Conservation (phyloP, 2,888 invertebrate species). For the Ptychoptera albimana region DNA sequence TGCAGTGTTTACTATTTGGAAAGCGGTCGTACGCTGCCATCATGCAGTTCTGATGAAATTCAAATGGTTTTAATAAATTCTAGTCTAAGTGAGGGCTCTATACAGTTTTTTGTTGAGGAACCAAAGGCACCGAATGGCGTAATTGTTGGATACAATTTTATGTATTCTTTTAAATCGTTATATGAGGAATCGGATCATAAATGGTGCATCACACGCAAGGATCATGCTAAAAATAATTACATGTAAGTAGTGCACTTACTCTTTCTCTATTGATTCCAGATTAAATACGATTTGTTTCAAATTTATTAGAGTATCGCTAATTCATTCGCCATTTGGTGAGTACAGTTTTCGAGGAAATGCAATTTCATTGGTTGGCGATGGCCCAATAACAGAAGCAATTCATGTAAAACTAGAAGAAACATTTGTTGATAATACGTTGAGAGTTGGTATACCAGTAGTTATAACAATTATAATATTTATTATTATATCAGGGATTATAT, state of each 20-base stretch:
- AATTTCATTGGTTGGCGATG: slow-evolving; percentile 41
- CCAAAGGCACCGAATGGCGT: slow-evolving; percentile 48
- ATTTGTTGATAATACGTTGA: neutral
- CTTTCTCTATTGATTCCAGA: neutral
- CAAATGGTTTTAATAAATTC: slow-evolving; percentile 18
- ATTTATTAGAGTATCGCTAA: neutral
- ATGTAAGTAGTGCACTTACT: neutral
- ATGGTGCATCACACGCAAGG: slow-evolving; percentile 34
- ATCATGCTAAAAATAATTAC: slow-evolving; percentile 15
- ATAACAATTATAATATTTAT: too few species aligned
- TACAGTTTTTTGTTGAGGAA: slow-evolving; percentile 36
- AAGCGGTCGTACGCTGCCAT: slow-evolving; percentile 33
- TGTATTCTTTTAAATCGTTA: slow-evolving; percentile 27
- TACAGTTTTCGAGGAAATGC: slow-evolving; percentile 36
- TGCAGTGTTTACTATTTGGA: slow-evolving; percentile 34
- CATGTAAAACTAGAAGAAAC: neutral
- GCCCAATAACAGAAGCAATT: slow-evolving; percentile 21
- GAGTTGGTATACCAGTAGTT: neutral
- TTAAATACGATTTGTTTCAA: too few species aligned
- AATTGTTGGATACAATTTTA: slow-evolving; percentile 44
- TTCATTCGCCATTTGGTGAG: neutral
- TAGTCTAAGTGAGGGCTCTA: slow-evolving; percentile 7
- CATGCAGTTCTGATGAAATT: slow-evolving; percentile 29
- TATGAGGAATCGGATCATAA: slow-evolving; percentile 22
- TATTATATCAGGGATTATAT: too few species aligned